phyloP scores from a whole-genome alignment of 2,888 invertebrate species.

The Lordiphosa andalusiaca region DNA sequence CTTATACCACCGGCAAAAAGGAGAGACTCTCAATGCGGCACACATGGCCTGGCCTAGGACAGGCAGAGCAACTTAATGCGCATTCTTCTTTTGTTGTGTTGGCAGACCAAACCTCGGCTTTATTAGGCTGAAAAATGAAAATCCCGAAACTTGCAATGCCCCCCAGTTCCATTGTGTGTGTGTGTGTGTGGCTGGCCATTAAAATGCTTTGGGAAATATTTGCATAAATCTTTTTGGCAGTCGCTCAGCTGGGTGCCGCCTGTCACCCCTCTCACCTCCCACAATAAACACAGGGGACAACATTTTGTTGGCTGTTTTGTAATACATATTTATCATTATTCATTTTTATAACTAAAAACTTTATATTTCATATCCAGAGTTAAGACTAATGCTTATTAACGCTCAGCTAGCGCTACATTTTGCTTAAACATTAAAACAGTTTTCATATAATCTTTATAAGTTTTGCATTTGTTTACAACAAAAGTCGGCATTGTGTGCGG shows the following conservation, averaged over 20 bases:
- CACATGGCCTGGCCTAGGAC: constrained; percentile 49
- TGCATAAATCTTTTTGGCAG: constrained; percentile 62
- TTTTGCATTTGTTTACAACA: constrained; percentile 60
- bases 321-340: constrained; percentile 8
- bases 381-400: constrained; percentile 61
- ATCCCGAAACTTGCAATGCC: constrained; percentile 25
- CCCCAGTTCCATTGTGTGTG: constrained; percentile 23
- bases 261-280: not conserved
- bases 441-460: constrained; percentile 61
- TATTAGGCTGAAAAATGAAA: constrained; percentile 70
- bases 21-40: constrained; percentile 20
- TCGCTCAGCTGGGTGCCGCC: constrained; percentile 20
- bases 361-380: constrained; percentile 48
- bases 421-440: constrained; percentile 71
- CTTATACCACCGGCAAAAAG: constrained; percentile 42
- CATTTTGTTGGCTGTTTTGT: constrained; percentile 3
- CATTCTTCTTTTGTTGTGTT: constrained; percentile 12
- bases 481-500: constrained; percentile 27
- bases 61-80: constrained; percentile 19
- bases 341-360: constrained; percentile 62
- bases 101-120: constrained; percentile 45
- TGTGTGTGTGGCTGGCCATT: constrained; percentile 54
- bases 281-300: not conserved
- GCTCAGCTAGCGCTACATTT: constrained; percentile 62
- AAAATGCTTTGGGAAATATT: constrained; percentile 66